Conservation (phyloP, 2,113 vertebrate species). For the Oreochromis tanganicae region DNA sequence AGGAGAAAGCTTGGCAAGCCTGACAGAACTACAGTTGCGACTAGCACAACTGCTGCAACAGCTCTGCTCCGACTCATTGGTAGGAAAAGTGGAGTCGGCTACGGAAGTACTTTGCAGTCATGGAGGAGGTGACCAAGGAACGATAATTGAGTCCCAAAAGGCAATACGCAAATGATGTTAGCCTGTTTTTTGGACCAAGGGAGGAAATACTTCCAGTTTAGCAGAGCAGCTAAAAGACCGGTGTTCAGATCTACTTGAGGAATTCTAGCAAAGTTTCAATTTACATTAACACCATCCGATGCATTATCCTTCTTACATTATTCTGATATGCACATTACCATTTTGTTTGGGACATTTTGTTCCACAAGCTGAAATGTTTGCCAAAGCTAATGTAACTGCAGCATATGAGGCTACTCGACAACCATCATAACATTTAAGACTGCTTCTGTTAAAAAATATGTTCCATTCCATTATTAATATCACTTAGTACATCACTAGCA, state of each 20-base stretch:
- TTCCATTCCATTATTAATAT: not conserved
- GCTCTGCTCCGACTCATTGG: not conserved
- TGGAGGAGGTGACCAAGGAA: not conserved
- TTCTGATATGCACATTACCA: not conserved
- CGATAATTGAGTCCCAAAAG: not conserved
- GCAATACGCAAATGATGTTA: not conserved
- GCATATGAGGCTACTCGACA: not conserved
- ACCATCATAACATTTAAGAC: not conserved
- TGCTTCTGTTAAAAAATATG: not conserved
- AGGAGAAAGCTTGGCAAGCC: not conserved
- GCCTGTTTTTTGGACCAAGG: not conserved
- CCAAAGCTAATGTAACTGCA: not conserved
- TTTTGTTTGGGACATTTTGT: not conserved
- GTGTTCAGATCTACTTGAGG: not conserved
- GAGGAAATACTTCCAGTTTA: not conserved
- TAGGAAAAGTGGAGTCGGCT: not conserved
- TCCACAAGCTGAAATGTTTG: not conserved
- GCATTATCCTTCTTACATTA: not conserved
- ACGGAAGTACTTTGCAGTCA: not conserved
- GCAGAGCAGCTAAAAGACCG: not conserved
- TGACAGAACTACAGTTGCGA: not conserved
- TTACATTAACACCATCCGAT: not conserved
- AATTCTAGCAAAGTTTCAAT: not conserved
- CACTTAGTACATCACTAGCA: not conserved
- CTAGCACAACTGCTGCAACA: not conserved